Evolutionary conservation across 1,140 invertebrate genomes (phyloP).

Genomic region (Sarcophaga peregrina): DNA sequence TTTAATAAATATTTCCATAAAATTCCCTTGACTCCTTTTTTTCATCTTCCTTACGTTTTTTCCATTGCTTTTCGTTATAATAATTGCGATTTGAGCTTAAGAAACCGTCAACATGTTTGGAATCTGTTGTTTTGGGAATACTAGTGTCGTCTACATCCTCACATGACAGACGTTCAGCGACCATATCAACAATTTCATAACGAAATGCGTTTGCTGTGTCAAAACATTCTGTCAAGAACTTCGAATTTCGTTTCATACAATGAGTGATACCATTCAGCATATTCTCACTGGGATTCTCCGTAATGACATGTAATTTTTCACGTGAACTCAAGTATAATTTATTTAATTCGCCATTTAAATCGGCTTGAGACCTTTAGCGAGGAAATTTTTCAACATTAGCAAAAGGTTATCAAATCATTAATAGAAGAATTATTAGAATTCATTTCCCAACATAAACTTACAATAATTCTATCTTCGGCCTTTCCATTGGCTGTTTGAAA

Average conservation of each 20-base stretch:
- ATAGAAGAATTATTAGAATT: too few species aligned
- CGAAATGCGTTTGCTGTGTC: not conserved
- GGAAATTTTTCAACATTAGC: not conserved
- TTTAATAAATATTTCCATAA: not conserved
- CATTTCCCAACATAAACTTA: not conserved
- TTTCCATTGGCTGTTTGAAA: not conserved
- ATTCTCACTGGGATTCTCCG: not conserved
- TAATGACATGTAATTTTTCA: not conserved
- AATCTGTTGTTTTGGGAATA: not conserved
- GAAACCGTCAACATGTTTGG: constrained; percentile 6
- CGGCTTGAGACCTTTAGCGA: not conserved
- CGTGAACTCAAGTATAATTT: not conserved
- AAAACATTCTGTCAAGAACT: not conserved
- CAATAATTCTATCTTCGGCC: not conserved
- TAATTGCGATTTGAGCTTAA: not conserved
- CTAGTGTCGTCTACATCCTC: not conserved
- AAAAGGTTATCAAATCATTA: not conserved
- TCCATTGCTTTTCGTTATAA: not conserved
- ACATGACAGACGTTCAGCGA: not conserved
- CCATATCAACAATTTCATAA: not conserved
- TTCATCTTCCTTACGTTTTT: not conserved
- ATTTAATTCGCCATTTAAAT: not conserved
- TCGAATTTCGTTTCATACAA: not conserved
- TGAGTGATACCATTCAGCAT: not conserved
- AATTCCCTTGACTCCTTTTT: not conserved